Base-by-base conservation (phyloP, 1,140 invertebrate genomes). In the Oryzaephilus surinamensis region DNA sequence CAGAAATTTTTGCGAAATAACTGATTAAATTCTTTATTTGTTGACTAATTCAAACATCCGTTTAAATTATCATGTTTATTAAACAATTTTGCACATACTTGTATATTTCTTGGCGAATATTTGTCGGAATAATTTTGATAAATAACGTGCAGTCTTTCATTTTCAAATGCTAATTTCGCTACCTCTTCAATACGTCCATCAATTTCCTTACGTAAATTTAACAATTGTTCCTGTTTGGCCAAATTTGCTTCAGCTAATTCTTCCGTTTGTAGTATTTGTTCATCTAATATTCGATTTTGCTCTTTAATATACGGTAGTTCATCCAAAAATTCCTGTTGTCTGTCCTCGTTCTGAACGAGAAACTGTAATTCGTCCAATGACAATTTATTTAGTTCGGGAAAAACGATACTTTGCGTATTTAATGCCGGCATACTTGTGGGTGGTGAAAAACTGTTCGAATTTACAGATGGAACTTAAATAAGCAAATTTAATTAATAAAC, bases 21-120 rank as follows among this genome's bases (percentile, higher is more conserved):
- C 6, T n/a, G 6, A 23, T 6, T 6, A 23, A n/a, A 23, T n/a
- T 6, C n/a, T 23, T 6, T 27, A 15, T 31, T 23, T 31, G 5
- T 27, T 11, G 23, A n/a, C n/a, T n/a, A n/a, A n/a, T n/a, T n/a
- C n/a, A n/a, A n/a, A n/a, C n/a, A n/a, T n/a, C 13, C 35, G 6
- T 11, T 6, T 38, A n/a, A 46, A 19, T 20, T 20, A 30, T 34
- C 15, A 32, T 13, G 16, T 24, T 16, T 37, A 11, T 2, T 27
- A 43, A 12, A 3, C 26, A 55, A 44, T 15, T 53, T 61, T 15
- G 60, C 34, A 41, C 66, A 72, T 55, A 83, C 78, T 51, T 77
- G 71, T 43, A 87, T 84, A 46, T 78, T 72, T 45, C 79, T 72
- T 0, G 83, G 82, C 8, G 76, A 71, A 53, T 80, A 85, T 45